phyloP scores from a whole-genome alignment of 2,113 vertebrate species.

The Acrocephalus arundinaceus region DNA sequence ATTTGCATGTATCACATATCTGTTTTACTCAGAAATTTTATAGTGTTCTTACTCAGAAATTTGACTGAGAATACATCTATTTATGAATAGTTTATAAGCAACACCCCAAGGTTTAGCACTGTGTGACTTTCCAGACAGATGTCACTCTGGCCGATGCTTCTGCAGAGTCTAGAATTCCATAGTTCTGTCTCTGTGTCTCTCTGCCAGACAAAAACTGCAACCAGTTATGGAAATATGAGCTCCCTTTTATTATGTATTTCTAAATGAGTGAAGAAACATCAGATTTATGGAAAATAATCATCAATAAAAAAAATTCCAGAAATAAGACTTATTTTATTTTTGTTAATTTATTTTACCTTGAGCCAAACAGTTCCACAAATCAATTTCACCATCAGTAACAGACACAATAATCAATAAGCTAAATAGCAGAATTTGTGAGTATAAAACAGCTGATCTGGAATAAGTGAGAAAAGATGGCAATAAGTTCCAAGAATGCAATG shows the following conservation, averaged over 20 bases:
- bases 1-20: not conserved
- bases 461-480: not conserved
- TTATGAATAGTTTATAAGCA: not conserved
- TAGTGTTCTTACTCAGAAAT: not conserved
- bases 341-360: not conserved
- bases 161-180: not conserved
- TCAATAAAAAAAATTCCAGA: not conserved
- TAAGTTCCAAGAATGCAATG: not conserved
- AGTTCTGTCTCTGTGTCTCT: not conserved
- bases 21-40: not conserved
- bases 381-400: not conserved
- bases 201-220: not conserved
- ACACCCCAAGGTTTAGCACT: not conserved
- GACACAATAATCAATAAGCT: not conserved
- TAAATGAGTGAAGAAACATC: not conserved
- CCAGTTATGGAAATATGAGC: not conserved
- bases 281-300: not conserved
- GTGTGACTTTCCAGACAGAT: not conserved
- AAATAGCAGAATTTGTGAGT: not conserved
- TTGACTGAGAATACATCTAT: not conserved
- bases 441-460: not conserved
- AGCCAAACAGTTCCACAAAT: not conserved
- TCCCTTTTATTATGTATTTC: not conserved
- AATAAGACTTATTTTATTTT: not conserved
- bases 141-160: not conserved